Evolutionary conservation across 2,797 vertebrate genomes (phyloP), one percentile per base, ranked within the genome.

Genomic region (Notamacropus eugenii): DNA sequence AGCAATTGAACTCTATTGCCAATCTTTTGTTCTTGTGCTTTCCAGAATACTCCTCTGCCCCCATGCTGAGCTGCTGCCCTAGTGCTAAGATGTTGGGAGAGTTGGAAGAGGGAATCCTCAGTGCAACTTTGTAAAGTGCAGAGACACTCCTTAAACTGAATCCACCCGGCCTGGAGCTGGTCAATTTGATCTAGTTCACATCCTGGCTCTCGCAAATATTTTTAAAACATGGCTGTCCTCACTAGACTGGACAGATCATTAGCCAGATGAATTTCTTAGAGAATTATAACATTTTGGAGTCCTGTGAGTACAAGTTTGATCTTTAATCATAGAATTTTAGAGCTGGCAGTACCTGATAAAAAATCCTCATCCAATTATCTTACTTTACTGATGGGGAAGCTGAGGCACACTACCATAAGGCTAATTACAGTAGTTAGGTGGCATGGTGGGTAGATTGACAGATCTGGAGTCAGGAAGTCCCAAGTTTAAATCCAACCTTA

Each of bases 241-340:
- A 93, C 55, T 31, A 16, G 92, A 55, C 94, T 0, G 56, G 28
- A 90, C 54, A 91, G 74, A 22, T 28, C 95, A 93, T 90, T 9
- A 67, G 92, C 57, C 22, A 91, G 28, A 91, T 59, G 31, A 87
- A 55, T 90, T 74, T 94, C 74, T 59, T 91, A 28, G 91, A 82
- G 57, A 94, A 13, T 92, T 94, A 87, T 95, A 56, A 91, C 46
- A 54, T 40, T 95, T 94, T 95, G 52, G 46, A 67, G 56, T 91
- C 57, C 54, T 92, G 4, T 94, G 92, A 93, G 92, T 92, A 92
- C 11, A 92, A 28, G 40, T 96, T 87, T 92, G 59, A 92, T 54
- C 2, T 94, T 92, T 90, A 94, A 91, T 92, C 4, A 57, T 82
- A 82, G 27, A 94, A 90, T 82, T 82, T 82, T 82, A 46, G n/a